phyloP scores from a whole-genome alignment of 2,888 invertebrate genomes.

The Sialis lutaria region DNA sequence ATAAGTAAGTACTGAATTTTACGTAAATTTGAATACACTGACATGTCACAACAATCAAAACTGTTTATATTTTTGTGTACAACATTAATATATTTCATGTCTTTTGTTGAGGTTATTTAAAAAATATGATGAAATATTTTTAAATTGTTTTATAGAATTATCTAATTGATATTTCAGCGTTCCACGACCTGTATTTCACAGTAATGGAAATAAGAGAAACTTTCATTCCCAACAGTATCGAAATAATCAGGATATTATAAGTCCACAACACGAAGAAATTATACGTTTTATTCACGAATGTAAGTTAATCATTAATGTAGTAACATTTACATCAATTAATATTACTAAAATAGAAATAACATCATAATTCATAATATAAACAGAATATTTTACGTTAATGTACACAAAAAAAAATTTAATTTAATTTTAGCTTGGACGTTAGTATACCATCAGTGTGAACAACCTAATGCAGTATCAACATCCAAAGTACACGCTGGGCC shows the following conservation, averaged over 20 bases:
- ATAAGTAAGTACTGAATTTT: constrained; percentile 31
- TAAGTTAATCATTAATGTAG: constrained; percentile 29
- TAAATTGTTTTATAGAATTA: not conserved
- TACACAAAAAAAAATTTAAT: constrained; percentile 5
- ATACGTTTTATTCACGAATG: constrained; percentile 75
- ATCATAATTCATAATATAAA: no score
- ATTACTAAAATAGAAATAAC: not conserved
- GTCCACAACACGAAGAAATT: constrained; percentile 74
- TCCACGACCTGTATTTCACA: constrained; percentile 69
- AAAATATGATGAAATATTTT: not conserved
- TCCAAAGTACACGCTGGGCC: constrained; percentile 27
- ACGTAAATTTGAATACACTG: not conserved
- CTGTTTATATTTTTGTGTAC: not conserved
- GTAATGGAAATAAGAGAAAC: constrained; percentile 44
- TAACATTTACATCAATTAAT: constrained; percentile 4
- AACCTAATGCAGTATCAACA: constrained; percentile 25
- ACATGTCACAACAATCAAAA: no score
- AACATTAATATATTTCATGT: not conserved
- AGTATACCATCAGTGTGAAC: constrained; percentile 26
- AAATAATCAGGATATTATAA: constrained; percentile 39
- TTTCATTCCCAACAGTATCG: constrained; percentile 38
- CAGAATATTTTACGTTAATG: no score
- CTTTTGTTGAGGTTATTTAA: not conserved
- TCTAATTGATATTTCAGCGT: constrained; percentile 36
- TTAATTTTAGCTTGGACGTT: constrained; percentile 43